Percentiles rank a stretch among this genome's conserved stretches.
Evolutionary conservation across 1,140 invertebrate species (phyloP).

Genomic region (Octopus sinensis): DNA sequence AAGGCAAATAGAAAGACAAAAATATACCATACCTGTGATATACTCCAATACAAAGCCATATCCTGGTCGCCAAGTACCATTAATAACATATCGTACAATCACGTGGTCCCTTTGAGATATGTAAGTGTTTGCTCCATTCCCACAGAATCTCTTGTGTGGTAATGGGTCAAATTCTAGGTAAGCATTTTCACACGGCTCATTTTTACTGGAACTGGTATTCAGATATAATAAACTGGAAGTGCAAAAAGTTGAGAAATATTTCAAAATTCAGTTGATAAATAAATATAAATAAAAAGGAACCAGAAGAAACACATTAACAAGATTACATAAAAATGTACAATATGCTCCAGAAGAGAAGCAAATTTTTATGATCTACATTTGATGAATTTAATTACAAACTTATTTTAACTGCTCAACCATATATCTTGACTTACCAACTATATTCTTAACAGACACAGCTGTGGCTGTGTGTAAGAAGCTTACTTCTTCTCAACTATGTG

Average conservation of each 20-base stretch:
- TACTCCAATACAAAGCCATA: constrained; percentile 28
- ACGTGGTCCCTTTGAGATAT: constrained; percentile 1
- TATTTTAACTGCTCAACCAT: too few species aligned
- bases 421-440: too few species aligned
- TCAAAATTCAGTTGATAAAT: too few species aligned
- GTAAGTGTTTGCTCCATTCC: background rate
- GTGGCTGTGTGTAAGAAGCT: too few species aligned
- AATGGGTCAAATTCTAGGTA: background rate
- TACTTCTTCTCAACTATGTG: too few species aligned
- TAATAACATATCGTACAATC: constrained; percentile 2
- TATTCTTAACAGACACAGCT: too few species aligned
- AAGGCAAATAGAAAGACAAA: background rate
- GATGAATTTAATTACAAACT: too few species aligned
- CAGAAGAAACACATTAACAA: too few species aligned
- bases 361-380: too few species aligned
- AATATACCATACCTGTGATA: constrained; percentile 22
- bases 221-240: background rate
- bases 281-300: too few species aligned
- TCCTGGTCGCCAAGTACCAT: background rate
- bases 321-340: too few species aligned
- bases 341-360: too few species aligned
- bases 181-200: background rate
- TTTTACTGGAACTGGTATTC: background rate
- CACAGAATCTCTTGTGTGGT: background rate
- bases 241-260: background rate